Evolutionary conservation across 2,888 invertebrate species (phyloP), one percentile per base, ranked within the genome.

Genomic region (Patella pellucida): DNA sequence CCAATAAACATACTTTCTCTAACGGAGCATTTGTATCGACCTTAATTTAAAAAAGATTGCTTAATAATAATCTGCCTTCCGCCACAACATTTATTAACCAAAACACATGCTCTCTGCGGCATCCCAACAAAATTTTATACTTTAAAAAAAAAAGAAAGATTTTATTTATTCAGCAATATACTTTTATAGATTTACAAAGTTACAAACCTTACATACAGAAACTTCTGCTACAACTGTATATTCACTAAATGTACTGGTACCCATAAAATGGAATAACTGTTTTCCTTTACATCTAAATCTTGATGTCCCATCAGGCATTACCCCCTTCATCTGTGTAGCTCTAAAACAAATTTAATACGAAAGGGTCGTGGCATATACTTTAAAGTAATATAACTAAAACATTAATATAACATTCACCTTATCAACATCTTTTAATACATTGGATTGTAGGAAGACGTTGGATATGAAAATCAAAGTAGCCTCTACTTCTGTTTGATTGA

Each of bases 121-220:
- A 62, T 62, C 19, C 19, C 7, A 9, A 23, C n/a, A 41, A 41
- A 7, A 41, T 41, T 41, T 41, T 41, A 41, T 41, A 41, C 41
- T 1, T 41, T 41, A 5, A 4, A 31, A 31, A 31, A 31, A 31
- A 31, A 31, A 31, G 4, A 41, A 9, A 41, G 0, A 41, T 9
- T 41, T 41, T 41, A 9, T 41, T 4, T 41, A 9, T 41, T 41
- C 41, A 41, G 9, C 9, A 41, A 27, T 27, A 54, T 16, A 54
- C n/a, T 15, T 54, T 41, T 27, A 27, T 52, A 52, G n/a, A 62
- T 19, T 62, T 19, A 9, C 16, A 16, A 50, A 74, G 51, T 5
- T n/a, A 68, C 79, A 69, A 87, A 97, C 96, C 94, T 99, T 99
- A 85, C 95, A 94, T n/a, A 99, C 92, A 50, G 98, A 98, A 89